These are phyloP conservation scores for Boleophthalmus pectinirostris DNA, from an alignment of 2,113 vertebrate genomes.

Conservation along the genomic window DNA sequence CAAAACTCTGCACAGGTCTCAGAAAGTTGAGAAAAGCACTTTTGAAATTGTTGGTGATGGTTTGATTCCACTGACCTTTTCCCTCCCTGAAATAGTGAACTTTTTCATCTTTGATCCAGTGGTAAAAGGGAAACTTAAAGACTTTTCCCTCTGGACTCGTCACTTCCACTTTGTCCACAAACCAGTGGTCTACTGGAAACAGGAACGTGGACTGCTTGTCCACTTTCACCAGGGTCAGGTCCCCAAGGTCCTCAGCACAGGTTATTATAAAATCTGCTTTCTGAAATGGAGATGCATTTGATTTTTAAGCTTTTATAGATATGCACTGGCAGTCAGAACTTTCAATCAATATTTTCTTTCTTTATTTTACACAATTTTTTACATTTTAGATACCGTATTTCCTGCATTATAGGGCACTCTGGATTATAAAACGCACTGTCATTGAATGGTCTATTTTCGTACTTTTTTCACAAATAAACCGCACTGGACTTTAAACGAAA, in stretches of 20 bases:
- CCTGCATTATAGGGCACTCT: too few species aligned
- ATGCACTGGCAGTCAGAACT: too few species aligned
- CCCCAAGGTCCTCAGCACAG: constrained; percentile 46
- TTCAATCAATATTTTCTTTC: too few species aligned
- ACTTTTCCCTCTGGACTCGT: constrained; percentile 41
- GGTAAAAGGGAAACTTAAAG: constrained; percentile 62
- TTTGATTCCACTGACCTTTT: constrained; percentile 47
- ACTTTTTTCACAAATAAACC: too few species aligned
- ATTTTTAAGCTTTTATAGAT: neutral
- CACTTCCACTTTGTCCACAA: constrained; percentile 54
- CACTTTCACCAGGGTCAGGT: constrained; percentile 56
- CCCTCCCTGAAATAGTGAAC: constrained; percentile 55
- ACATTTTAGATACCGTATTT: too few species aligned
- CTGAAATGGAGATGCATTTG: constrained; percentile 15
- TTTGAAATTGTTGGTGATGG: neutral
- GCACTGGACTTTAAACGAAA: too few species aligned
- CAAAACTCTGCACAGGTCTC: too few species aligned
- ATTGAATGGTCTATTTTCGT: too few species aligned
- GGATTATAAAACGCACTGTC: too few species aligned
- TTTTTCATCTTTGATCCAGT: constrained; percentile 46
- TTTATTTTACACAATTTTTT: too few species aligned
- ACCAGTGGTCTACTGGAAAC: constrained; percentile 53
- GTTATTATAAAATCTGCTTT: constrained; percentile 18
- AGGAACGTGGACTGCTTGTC: constrained; percentile 30
- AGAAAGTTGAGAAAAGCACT: too few species aligned